These are phyloP conservation scores for Morbakka virulenta DNA, from an alignment of 30 jellyfish, hydroid and myxozoan species.

Conservation along the genomic window DNA sequence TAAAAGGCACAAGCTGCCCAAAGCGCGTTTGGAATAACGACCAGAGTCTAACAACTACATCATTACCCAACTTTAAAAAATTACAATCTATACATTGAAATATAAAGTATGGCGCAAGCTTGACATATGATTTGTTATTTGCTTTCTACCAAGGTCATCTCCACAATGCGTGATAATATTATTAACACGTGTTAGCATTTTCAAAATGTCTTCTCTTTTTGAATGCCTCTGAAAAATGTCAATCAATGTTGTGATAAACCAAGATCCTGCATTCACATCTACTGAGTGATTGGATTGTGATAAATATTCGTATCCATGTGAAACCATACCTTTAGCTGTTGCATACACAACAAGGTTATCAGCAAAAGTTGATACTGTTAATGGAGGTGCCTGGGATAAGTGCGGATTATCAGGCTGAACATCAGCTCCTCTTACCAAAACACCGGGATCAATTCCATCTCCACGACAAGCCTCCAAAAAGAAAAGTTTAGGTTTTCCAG, in stretches of 20 bases:
- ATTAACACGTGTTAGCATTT: conserved; percentile 54
- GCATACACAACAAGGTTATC: conserved; percentile 43
- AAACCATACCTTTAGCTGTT: conserved; percentile 41
- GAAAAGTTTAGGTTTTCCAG: conserved; percentile 60
- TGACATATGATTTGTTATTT: conserved; percentile 42
- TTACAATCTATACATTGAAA: neutral
- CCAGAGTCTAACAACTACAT: no score
- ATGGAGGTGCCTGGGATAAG: neutral
- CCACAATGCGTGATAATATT: conserved; percentile 21
- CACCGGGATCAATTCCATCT: conserved; percentile 21
- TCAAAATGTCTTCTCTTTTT: conserved; percentile 36
- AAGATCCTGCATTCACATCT: conserved; percentile 9
- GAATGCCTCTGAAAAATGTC: conserved; percentile 26
- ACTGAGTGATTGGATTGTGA: no score
- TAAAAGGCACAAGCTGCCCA: no score
- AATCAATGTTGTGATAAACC: conserved; percentile 47
- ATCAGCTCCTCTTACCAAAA: conserved; percentile 15
- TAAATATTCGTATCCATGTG: conserved; percentile 35
- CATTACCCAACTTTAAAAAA: no score
- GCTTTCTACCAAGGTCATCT: neutral
- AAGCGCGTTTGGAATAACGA: no score
- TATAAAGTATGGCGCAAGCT: conserved; percentile 26
- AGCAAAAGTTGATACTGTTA: conserved; percentile 49
- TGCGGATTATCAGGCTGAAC: neutral
- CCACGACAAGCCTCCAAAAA: conserved; percentile 75